Percentiles rank a stretch among this genome's conserved stretches.
These are phyloP conservation scores for Hydractinia echinata DNA, from an alignment of 30 jellyfish, hydroid and myxozoan genomes.

Conservation along the genomic window DNA sequence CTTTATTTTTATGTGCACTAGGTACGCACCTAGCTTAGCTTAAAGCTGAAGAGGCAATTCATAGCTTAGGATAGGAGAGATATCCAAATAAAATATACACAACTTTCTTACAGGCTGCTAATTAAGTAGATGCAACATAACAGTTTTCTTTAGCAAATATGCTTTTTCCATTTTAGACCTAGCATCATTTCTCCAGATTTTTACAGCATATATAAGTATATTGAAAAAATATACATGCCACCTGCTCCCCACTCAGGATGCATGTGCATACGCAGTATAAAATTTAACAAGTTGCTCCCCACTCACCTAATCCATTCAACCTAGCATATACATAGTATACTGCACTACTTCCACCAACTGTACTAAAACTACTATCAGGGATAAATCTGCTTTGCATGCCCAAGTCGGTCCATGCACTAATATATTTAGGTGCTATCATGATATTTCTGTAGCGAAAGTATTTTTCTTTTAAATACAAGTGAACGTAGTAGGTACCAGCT, in stretches of 20 bases:
- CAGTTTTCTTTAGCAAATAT: no score
- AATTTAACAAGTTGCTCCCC: background rate
- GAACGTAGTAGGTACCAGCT: slow-evolving; percentile 49
- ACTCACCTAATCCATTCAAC: slow-evolving; percentile 22
- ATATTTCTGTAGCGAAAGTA: slow-evolving; percentile 47
- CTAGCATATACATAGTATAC: background rate
- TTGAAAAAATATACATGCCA: background rate
- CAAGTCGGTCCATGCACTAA: slow-evolving; percentile 60
- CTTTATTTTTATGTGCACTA: no score
- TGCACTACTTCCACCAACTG: background rate
- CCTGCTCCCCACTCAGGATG: background rate
- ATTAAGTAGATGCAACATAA: no score
- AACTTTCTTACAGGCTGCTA: no score
- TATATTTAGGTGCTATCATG: slow-evolving; percentile 53
- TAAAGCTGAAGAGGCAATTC: no score
- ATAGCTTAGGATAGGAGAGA: no score
- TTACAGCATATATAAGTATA: background rate
- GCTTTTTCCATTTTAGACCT: no score
- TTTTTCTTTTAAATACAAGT: slow-evolving; percentile 40
- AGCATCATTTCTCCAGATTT: no score
- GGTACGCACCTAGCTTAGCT: no score
- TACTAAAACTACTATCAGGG: slow-evolving; percentile 38
- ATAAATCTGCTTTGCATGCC: slow-evolving; percentile 77
- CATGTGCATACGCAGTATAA: background rate
- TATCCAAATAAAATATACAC: no score